Base-by-base conservation (phyloP, 2,113 vertebrate genomes). In the Sula dactylatra region DNA sequence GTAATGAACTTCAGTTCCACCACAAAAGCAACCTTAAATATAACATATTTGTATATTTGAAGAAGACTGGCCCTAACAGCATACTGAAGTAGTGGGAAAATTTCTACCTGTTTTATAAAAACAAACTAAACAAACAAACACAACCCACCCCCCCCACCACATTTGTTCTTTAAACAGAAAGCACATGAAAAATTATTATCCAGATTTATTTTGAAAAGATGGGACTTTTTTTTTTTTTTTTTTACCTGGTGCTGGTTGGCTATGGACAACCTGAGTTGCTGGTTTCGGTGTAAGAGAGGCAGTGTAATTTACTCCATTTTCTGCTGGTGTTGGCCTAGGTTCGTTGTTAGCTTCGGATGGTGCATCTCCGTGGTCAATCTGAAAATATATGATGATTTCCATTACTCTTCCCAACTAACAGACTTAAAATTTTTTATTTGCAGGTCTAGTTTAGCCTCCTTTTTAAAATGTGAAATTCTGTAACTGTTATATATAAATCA, bases 221-320 rank as follows among this genome's bases (percentile, higher is more conserved):
- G 16, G 16, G 15, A 2, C 3, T 8, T n/a, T 20, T 42, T 25
- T 56, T 20, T 13, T 49, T n/a, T 34, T 31, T 49, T 31, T 18
- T 87, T 97, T 98, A 99, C 99, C 99, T 98, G 99, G 98, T 82
- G 99, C 88, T 82, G 98, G 99, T 18, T 99, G 98, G 90, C 98
- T 99, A 32, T 99, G 99, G 79, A 98, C 97, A 78, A 98, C 98
- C 91, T 99, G 98, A 11, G 99, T 98, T 6, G 99, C 98, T 14
- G 99, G 98, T 88, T 99, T 99, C 2, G 99, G 98, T 27, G 98
- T 95, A 52, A 99, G 98, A 27, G 98, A 98, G 52, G 99, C 97
- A 24, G 98, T 98, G 93, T 98, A 98, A 95, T 98, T 99, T 85
- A 99, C 97, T 45, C 99, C 99, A 27, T 99, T 99, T 97, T 99